Conservation (phyloP, 1,140 invertebrate species). For the Caerostris darwini region DNA sequence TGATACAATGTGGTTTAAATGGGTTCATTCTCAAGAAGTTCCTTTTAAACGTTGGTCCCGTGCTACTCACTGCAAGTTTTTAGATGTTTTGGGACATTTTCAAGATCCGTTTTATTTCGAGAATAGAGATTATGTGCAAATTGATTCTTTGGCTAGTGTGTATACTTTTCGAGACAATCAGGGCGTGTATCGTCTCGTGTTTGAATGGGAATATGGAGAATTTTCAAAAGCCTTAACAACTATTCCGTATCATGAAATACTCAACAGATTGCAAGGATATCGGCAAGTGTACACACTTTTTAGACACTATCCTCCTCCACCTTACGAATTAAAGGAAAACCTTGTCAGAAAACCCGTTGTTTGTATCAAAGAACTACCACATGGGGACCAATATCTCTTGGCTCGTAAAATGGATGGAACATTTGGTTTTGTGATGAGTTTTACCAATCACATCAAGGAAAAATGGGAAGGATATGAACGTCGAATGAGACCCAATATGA, state of each 20-base stretch:
- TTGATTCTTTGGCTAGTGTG: neutral
- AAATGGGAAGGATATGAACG: slow-evolving; percentile 68
- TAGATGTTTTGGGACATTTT: neutral
- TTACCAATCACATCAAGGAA: neutral
- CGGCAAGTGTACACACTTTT: neutral
- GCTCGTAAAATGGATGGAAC: slow-evolving; percentile 43
- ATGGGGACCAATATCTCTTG: neutral
- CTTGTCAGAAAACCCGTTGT: neutral
- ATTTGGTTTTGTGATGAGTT: slow-evolving; percentile 47
- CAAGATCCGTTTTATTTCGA: neutral
- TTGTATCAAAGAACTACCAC: neutral
- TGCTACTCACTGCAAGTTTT: neutral
- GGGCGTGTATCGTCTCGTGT: neutral
- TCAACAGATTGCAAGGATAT: neutral
- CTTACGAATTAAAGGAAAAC: neutral
- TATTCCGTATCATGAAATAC: too few relatives aligned
- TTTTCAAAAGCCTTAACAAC: neutral
- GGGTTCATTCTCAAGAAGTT: neutral
- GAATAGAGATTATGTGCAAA: neutral
- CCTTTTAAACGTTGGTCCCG: neutral
- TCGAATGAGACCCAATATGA: too few relatives aligned
- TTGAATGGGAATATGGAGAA: slow-evolving; percentile 29
- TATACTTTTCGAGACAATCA: neutral
- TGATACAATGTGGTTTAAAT: slow-evolving; percentile 43
- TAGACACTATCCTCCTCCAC: neutral